Base-by-base conservation (phyloP, 2,113 vertebrate species). In the Emydocephalus ijimae region DNA sequence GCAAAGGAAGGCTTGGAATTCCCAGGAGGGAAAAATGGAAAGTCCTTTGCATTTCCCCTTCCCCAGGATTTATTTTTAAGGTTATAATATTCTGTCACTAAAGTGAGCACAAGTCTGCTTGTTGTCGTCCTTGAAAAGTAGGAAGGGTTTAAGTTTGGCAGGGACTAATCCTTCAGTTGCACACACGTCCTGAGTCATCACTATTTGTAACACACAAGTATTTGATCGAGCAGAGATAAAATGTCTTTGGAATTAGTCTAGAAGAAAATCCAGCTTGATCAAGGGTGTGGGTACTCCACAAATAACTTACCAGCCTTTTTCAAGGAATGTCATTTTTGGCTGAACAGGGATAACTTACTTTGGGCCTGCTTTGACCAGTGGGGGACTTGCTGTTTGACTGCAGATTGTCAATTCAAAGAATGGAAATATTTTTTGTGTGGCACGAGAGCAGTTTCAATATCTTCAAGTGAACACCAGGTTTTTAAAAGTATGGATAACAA, bases 261-360 rank as follows among this genome's bases (percentile, higher is more conserved):
- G 95, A 93, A 92, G 95, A 96, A 96, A 96, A 95, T 96, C 93
- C 94, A 95, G 94, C 94, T 95, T 93, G 94, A 92, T 94, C 2
- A 86, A 92, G 90, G 74, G 85, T 91, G 92, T 94, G 91, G 93
- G 89, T 92, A 1, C 64, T 15, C 64, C 15, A 90, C 95, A 92
- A 95, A 94, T 94, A 95, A 91, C 34, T n/a, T n/a, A 81, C 95
- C 95, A 12, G 85, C 85, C 92, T 18, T 59, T 95, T 5, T 54
- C 92, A 95, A 94, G 88, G 94, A 3, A 92, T 95, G 0, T 94
- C 23, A 94, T 96, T 97, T 94, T 64, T 12, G 94, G 89, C 87
- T 90, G 69, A 29, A n/a, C 95, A 95, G 92, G 12, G 93, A 93
- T 52, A 52, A 50, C 11, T 52, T 2, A 52, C 11, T 52, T 52